Evolutionary conservation across 2,113 vertebrate genomes (phyloP).

Genomic region (Pandion haliaetus): DNA sequence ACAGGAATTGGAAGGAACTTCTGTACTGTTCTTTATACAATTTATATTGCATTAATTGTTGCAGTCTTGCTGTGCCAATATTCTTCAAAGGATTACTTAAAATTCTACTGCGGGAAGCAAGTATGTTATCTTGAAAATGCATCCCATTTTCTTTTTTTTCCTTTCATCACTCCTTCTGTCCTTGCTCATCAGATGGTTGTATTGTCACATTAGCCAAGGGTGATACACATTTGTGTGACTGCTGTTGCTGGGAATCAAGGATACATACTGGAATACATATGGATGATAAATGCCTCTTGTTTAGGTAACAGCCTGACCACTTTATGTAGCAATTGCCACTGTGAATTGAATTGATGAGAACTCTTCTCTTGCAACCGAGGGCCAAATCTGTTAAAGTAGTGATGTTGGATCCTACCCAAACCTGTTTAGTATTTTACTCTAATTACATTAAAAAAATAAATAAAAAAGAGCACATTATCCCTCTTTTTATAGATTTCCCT

Average conservation of each 20-base stretch:
- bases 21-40: neutral
- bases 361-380: neutral
- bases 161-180: neutral
- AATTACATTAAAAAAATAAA: neutral
- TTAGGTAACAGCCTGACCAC: slow-evolving; percentile 5
- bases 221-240: neutral
- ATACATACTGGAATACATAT: neutral
- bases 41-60: neutral
- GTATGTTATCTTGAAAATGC: neutral
- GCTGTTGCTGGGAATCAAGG: neutral
- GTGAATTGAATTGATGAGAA: neutral
- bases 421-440: neutral
- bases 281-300: slow-evolving; percentile 1
- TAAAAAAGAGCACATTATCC: neutral
- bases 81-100: slow-evolving; percentile 4
- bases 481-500: neutral
- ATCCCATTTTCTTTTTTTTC: neutral
- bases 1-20: neutral
- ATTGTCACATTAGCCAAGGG: slow-evolving; percentile 14
- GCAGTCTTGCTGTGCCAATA: neutral
- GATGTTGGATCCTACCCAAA: neutral
- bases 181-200: slow-evolving; percentile 42
- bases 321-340: neutral
- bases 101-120: neutral
- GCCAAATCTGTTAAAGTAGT: neutral